Conservation (phyloP, 2,797 vertebrate genomes). For the Microctenopoma stevenorrisi region DNA sequence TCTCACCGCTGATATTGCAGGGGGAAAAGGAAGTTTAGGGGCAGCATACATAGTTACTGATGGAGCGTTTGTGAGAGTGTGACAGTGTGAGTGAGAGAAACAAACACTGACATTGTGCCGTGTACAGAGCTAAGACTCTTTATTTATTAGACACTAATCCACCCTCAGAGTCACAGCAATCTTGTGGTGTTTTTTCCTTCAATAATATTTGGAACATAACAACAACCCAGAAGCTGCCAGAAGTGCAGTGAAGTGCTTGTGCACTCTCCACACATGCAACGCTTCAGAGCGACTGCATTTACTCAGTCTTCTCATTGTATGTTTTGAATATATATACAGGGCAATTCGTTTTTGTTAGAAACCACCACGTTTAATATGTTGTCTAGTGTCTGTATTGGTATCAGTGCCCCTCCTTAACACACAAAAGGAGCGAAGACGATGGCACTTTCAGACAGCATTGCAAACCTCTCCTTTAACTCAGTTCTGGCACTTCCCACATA, state of each 20-base stretch:
- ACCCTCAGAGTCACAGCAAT: constrained; percentile 27
- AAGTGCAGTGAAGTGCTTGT: not conserved
- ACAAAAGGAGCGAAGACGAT: constrained; percentile 34
- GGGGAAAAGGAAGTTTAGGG: constrained; percentile 36
- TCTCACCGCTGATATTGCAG: constrained; percentile 12
- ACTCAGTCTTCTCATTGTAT: too few species aligned
- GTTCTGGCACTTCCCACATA: constrained; percentile 63
- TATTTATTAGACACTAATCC: constrained; percentile 21
- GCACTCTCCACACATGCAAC: not conserved
- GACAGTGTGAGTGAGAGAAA: constrained; percentile 14
- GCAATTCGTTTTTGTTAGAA: not conserved
- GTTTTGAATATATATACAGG: too few species aligned
- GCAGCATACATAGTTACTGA: constrained; percentile 32
- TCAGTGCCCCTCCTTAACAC: constrained; percentile 20
- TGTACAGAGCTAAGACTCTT: not conserved
- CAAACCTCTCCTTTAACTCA: too few species aligned
- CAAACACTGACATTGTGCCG: constrained; percentile 8
- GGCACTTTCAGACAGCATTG: too few species aligned
- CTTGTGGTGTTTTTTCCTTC: constrained; percentile 23
- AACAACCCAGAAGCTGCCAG: not conserved
- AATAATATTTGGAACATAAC: constrained; percentile 3
- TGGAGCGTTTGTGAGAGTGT: constrained; percentile 29
- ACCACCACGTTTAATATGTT: not conserved
- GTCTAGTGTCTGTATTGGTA: constrained; percentile 17
- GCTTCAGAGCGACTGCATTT: not conserved